Evolutionary conservation across 2,113 vertebrate species (phyloP), one percentile per base, ranked within the genome.

Genomic region (Ctenodactylus gundi): DNA sequence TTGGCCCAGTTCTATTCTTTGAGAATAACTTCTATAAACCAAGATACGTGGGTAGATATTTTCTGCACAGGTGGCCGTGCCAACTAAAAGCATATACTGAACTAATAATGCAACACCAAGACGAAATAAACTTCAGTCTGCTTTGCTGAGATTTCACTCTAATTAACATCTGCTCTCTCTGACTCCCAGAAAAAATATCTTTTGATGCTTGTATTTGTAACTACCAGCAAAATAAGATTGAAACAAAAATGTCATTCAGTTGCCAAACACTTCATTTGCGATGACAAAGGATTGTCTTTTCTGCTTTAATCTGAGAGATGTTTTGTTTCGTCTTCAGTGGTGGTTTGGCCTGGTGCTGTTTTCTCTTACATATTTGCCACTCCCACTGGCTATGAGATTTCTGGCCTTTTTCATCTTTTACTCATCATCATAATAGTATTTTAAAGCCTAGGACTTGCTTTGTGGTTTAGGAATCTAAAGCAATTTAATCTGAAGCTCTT

Each of bases 111-210:
- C 88, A 97, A 95, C 89, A 72, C 86, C 36, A 70, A 95, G 80
- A 72, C 72, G 57, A 89, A 88, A 27, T 29, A 57, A 88, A 95
- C 95, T 92, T 90, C 84, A 58, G 65, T 89, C 95, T 94, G 92
- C 95, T 94, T 96, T 80, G 90, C 95, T 97, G 75, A 62, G 8
- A 27, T 96, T 97, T 96, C 94, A n/a, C 94, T 97, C 41, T 93
- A 94, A 94, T 94, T 96, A 97, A 97, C 95, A 96, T 97, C 97
- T 98, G 95, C 80, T 95, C 68, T 97, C 88, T 97, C 67, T 93
- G 90, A 89, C 86, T 95, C 73, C 53, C 3, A 78, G 80, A 29
- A 94, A 91, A 77, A 85, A 39, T 83, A 73, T 75, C 39, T 86
- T 97, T 96, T 93, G 91, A 85, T 91, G 62, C 85, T 94, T 34